Percentiles rank a stretch among this genome's conserved stretches.
Conservation (phyloP, 2,888 invertebrate species). For the Chymomyza procnemis region DNA sequence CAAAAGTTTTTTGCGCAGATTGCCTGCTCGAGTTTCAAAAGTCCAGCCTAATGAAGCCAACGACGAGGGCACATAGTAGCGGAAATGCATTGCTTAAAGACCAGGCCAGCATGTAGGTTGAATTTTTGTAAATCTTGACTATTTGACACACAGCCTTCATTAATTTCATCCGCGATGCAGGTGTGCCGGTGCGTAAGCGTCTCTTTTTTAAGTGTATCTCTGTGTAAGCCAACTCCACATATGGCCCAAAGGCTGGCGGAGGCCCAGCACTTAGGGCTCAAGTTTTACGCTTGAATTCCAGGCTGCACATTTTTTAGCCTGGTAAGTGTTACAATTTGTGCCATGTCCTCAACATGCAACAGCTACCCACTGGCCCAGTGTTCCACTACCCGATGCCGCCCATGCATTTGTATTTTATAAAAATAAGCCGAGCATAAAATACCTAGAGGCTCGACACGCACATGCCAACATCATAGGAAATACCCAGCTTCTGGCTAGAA, state of each 20-base stretch:
- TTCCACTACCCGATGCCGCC: background rate
- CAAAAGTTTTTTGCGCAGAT: background rate
- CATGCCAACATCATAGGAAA: constrained; percentile 3
- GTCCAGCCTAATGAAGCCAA: background rate
- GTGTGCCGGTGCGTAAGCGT: background rate
- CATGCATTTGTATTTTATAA: constrained; percentile 8
- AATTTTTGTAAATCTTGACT: background rate
- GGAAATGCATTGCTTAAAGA: background rate
- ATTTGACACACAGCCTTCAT: constrained; percentile 14
- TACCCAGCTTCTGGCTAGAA: constrained; percentile 11
- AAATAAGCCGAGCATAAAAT: constrained; percentile 72
- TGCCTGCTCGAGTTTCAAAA: background rate
- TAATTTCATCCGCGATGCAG: constrained; percentile 4
- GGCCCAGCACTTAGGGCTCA: background rate
- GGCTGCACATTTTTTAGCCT: background rate
- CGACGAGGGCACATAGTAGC: background rate
- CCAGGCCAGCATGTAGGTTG: background rate
- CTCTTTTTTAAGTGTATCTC: background rate
- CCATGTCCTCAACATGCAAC: constrained; percentile 7
- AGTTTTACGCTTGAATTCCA: background rate
- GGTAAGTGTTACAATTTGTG: constrained; percentile 1
- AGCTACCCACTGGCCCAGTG: too few relatives aligned
- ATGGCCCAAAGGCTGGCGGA: background rate
- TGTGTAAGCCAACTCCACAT: background rate
- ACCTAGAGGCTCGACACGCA: constrained; percentile 27